A percentile compares a stretch with the other conserved stretches of the same genome.
These are phyloP conservation scores for Aurelia sp. DNA, from an alignment of 30 jellyfish, hydroid and myxozoan genomes.

Conservation along the genomic window DNA sequence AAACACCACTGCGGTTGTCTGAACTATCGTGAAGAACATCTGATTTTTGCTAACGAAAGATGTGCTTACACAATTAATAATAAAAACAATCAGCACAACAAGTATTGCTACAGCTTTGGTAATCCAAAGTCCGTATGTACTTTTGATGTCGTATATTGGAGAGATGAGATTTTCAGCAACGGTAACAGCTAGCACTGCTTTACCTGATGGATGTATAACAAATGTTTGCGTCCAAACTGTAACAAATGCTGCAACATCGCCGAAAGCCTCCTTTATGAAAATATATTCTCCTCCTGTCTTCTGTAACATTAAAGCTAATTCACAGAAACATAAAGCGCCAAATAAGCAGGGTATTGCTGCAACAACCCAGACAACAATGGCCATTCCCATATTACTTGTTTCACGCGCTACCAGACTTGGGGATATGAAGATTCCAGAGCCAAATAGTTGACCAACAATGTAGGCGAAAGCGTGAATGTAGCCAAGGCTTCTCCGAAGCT, in stretches of 20 bases:
- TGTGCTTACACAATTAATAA: neutral
- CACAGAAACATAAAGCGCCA: slow-evolving; percentile 77
- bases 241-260: too few relatives aligned
- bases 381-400: slow-evolving; percentile 44
- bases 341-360: slow-evolving; percentile 43
- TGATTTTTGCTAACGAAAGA: neutral
- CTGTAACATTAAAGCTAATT: slow-evolving; percentile 48
- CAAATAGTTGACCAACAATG: slow-evolving; percentile 50
- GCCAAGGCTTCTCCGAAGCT: slow-evolving; percentile 42
- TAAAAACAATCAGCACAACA: slow-evolving; percentile 10
- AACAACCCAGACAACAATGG: neutral
- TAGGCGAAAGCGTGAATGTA: slow-evolving; percentile 56
- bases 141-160: slow-evolving; percentile 35
- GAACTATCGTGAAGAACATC: slow-evolving; percentile 42
- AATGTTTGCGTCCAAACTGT: slow-evolving; percentile 44
- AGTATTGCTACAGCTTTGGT: slow-evolving; percentile 49
- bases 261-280: too few relatives aligned
- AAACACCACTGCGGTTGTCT: slow-evolving; percentile 36
- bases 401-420: slow-evolving; percentile 58
- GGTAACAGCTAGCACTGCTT: slow-evolving; percentile 47
- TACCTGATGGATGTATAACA: slow-evolving; percentile 51
- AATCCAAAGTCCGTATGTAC: slow-evolving; percentile 15
- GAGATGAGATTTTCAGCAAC: slow-evolving; percentile 17
- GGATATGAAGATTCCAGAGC: slow-evolving; percentile 75
- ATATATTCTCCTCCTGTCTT: too few relatives aligned